Evolutionary conservation across 2,888 invertebrate genomes (phyloP).

Genomic region (Agrochola macilenta): DNA sequence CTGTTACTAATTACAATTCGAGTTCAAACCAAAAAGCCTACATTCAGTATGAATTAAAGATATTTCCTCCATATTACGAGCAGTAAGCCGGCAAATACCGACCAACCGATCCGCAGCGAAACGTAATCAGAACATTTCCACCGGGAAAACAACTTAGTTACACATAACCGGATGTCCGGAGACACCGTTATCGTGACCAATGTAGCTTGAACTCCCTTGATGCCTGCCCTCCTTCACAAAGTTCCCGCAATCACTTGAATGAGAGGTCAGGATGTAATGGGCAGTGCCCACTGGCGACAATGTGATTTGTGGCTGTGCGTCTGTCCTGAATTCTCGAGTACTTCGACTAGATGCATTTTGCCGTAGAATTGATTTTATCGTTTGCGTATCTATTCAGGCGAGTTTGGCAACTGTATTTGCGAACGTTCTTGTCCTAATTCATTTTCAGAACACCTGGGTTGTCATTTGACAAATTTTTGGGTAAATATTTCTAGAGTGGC

Average conservation of each 20-base stretch:
- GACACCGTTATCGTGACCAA: slow-evolving; percentile 58
- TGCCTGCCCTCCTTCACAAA: slow-evolving; percentile 9
- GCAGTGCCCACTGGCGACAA: slow-evolving; percentile 56
- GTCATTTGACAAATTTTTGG: slow-evolving; percentile 1
- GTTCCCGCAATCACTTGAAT: slow-evolving; percentile 10
- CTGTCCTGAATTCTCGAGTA: slow-evolving; percentile 49
- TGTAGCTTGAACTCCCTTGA: slow-evolving; percentile 49
- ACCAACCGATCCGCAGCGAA: slow-evolving; percentile 52
- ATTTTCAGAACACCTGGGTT: slow-evolving; percentile 18
- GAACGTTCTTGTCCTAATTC: slow-evolving; percentile 19
- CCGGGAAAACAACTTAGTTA: slow-evolving; percentile 74
- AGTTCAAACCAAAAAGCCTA: too few species aligned
- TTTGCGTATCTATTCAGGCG: slow-evolving; percentile 33
- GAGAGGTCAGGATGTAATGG: slow-evolving; percentile 55
- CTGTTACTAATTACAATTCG: too few species aligned
- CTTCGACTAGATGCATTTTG: slow-evolving; percentile 59
- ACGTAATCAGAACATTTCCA: slow-evolving; percentile 68
- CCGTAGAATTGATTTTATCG: slow-evolving; percentile 60
- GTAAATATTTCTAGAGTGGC: background rate
- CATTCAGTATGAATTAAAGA: slow-evolving; percentile 5
- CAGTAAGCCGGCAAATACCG: slow-evolving; percentile 44
- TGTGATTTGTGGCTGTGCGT: slow-evolving; percentile 64
- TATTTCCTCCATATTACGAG: slow-evolving; percentile 11
- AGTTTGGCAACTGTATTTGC: slow-evolving; percentile 26
- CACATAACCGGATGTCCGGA: slow-evolving; percentile 68